Conservation (phyloP, 2,888 invertebrate genomes). For the Catonia carolina region DNA sequence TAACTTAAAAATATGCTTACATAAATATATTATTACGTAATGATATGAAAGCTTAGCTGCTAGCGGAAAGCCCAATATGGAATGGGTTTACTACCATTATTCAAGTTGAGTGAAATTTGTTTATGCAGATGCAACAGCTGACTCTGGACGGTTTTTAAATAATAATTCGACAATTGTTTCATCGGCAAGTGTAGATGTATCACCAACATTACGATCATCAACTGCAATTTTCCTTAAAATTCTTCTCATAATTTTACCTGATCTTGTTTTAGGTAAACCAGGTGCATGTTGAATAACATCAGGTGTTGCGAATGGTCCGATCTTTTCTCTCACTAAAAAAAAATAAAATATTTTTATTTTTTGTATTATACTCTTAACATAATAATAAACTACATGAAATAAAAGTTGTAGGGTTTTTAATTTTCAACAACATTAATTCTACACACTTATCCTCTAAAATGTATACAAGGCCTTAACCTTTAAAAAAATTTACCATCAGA, state of each 20-base stretch:
- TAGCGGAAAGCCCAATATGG: too few species aligned
- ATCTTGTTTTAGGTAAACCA: slow-evolving; percentile 90
- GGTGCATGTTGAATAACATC: slow-evolving; percentile 92
- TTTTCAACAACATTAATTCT: too few species aligned
- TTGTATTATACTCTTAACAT: neutral
- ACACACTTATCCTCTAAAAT: neutral
- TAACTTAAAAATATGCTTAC: too few species aligned
- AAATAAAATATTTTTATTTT: slow-evolving; percentile 13
- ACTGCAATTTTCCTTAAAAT: slow-evolving; percentile 88
- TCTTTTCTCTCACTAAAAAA: slow-evolving; percentile 71
- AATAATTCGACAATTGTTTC: slow-evolving; percentile 77
- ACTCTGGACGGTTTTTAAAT: slow-evolving; percentile 60
- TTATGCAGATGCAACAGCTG: neutral
- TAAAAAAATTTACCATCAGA: too few species aligned
- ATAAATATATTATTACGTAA: too few species aligned
- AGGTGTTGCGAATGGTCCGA: slow-evolving; percentile 94
- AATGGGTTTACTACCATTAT: too few species aligned
- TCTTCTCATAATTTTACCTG: slow-evolving; percentile 97
- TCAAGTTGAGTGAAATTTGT: too few species aligned
- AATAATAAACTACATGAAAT: neutral
- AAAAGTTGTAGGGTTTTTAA: too few species aligned
- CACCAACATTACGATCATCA: slow-evolving; percentile 84
- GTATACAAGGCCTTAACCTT: too few species aligned
- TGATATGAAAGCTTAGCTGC: too few species aligned
- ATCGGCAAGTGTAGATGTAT: slow-evolving; percentile 90